Evolutionary conservation across 2,113 vertebrate species (phyloP).

Genomic region (Muscicapa adusta): DNA sequence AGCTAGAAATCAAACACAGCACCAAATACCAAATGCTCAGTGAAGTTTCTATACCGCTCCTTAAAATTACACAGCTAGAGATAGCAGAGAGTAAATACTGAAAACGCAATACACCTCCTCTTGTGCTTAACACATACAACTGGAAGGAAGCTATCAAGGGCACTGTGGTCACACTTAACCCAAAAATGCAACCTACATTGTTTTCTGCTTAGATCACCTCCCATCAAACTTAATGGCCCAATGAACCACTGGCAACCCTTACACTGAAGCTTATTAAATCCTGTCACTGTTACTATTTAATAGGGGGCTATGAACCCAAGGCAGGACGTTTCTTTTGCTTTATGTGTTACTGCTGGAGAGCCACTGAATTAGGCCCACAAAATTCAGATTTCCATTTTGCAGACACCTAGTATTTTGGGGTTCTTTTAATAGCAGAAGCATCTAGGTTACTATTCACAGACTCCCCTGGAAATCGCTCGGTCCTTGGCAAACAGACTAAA

Average conservation of each 20-base stretch:
- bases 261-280: background rate
- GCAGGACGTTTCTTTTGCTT: background rate
- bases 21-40: background rate
- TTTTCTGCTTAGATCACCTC: conserved; percentile 26
- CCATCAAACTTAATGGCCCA: background rate
- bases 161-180: background rate
- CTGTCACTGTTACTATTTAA: background rate
- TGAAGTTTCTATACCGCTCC: background rate
- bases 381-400: background rate
- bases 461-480: background rate
- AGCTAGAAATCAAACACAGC: background rate
- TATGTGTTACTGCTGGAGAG: background rate
- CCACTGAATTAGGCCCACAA: background rate
- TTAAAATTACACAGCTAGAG: background rate
- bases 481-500: background rate
- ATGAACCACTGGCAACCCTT: background rate
- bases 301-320: background rate
- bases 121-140: background rate
- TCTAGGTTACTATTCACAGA: too few species aligned
- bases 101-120: background rate
- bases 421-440: background rate
- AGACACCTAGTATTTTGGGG: accelerated
- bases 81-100: background rate
- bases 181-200: background rate
- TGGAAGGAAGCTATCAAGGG: background rate